phyloP scores from a whole-genome alignment of 2,888 invertebrate genomes.

The Heliconius hortense region DNA sequence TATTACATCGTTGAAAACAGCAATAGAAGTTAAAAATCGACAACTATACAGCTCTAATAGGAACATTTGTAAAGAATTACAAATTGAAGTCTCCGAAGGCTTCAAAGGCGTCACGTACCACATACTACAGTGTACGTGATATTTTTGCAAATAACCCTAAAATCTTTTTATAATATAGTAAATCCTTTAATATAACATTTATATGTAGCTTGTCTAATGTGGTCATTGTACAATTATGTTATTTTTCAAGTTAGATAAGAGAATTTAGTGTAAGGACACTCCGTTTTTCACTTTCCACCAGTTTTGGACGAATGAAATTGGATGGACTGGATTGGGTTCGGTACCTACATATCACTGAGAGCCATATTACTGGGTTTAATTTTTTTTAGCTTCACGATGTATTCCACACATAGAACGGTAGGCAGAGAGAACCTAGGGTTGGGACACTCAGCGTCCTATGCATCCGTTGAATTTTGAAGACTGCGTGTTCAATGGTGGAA shows the following conservation, averaged over 20 bases:
- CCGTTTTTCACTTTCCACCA: no score
- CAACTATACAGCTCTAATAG: constrained; percentile 16
- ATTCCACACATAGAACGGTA: no score
- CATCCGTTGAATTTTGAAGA: neutral
- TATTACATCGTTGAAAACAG: neutral
- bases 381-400: no score
- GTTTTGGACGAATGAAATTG: no score
- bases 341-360: no score
- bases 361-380: no score
- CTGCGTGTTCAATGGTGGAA: neutral
- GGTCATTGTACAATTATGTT: neutral
- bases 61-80: constrained; percentile 31
- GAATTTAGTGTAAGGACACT: neutral
- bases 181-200: neutral
- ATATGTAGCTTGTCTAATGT: neutral
- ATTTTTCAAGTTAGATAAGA: neutral
- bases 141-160: constrained; percentile 38
- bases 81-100: constrained; percentile 29
- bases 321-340: no score
- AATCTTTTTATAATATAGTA: constrained; percentile 21
- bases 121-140: constrained; percentile 35
- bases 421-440: no score
- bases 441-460: no score
- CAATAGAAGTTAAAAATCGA: constrained; percentile 13
- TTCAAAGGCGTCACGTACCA: constrained; percentile 29